Percentiles rank a stretch among this genome's conserved stretches.
Conservation (phyloP, 2,113 vertebrate genomes). For the Salvelinus fontinalis region DNA sequence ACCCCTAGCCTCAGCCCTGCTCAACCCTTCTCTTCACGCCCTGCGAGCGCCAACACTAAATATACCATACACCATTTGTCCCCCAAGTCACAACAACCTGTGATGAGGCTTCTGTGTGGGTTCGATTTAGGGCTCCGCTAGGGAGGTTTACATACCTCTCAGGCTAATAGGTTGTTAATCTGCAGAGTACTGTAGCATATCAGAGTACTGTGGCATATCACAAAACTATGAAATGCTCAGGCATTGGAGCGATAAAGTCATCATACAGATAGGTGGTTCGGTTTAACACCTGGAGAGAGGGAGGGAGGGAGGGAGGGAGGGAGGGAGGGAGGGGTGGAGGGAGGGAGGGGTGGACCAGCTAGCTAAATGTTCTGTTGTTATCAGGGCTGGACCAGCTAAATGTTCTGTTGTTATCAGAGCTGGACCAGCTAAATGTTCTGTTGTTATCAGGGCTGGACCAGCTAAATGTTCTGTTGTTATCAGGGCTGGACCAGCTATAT, state of each 20-base stretch:
- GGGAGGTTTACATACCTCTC: constrained; percentile 35
- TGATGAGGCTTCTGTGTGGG: constrained; percentile 2
- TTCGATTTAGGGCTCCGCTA: not conserved
- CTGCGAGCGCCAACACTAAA: constrained; percentile 61
- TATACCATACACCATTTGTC: constrained; percentile 69
- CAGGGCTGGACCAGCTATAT: too few species aligned
- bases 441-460: too few species aligned
- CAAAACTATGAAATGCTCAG: constrained; percentile 37
- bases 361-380: too few species aligned
- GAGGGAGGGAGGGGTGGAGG: constrained; percentile 5
- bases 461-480: too few species aligned
- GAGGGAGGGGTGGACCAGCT: not conserved
- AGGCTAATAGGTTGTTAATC: constrained; percentile 67
- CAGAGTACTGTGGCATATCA: constrained; percentile 57
- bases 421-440: too few species aligned
- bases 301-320: constrained; percentile 1
- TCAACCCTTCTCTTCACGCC: too few species aligned
- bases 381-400: too few species aligned
- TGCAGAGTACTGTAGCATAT: constrained; percentile 60
- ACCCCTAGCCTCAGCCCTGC: too few species aligned
- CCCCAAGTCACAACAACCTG: constrained; percentile 71
- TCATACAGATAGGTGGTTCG: constrained; percentile 62
- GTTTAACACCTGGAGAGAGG: constrained; percentile 67
- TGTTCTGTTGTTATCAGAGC: too few species aligned
- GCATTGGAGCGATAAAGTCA: constrained; percentile 59